phyloP scores from a whole-genome alignment of 1,140 invertebrate species.

The Globodera rostochiensis region DNA sequence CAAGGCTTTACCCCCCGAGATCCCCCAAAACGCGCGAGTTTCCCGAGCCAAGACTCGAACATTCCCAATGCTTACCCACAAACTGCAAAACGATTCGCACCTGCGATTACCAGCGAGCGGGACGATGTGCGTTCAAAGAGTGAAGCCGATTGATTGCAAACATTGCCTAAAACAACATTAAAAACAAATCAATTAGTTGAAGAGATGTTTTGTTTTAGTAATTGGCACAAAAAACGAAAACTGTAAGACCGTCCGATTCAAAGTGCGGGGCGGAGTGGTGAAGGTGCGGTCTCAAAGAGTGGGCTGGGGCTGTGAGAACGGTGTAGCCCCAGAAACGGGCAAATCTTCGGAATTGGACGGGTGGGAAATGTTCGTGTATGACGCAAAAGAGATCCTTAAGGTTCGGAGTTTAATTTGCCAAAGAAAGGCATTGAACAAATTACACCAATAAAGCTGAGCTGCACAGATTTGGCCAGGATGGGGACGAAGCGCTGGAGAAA shows the following conservation, averaged over 20 bases:
- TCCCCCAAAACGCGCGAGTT: not conserved
- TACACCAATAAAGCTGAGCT: conserved; percentile 40
- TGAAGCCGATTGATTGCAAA: conserved; percentile 47
- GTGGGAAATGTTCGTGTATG: conserved; percentile 38
- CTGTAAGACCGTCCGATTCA: conserved; percentile 37
- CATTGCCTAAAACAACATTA: conserved; percentile 16
- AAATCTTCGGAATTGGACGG: conserved; percentile 23
- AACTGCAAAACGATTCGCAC: conserved; percentile 47
- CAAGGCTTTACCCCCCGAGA: too few relatives aligned
- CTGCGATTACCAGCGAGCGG: conserved; percentile 44
- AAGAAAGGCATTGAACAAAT: conserved; percentile 12
- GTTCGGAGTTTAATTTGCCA: not conserved
- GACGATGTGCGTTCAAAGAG: conserved; percentile 45
- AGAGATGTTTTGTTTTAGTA: not conserved
- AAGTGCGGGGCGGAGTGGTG: conserved; percentile 53
- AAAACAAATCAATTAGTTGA: not conserved
- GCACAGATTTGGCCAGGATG: conserved; percentile 28
- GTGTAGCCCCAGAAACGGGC: conserved; percentile 50
- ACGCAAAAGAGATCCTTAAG: conserved; percentile 44
- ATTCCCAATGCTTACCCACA: conserved; percentile 21
- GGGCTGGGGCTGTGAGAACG: conserved; percentile 21
- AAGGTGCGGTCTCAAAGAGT: conserved; percentile 26
- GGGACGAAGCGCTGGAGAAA: conserved; percentile 29
- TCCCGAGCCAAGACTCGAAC: not conserved
- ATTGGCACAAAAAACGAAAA: not conserved